Percentiles rank a stretch among this genome's conserved stretches.
Conservation (phyloP, 2,797 vertebrate genomes). For the Dendrocincla fuliginosa region DNA sequence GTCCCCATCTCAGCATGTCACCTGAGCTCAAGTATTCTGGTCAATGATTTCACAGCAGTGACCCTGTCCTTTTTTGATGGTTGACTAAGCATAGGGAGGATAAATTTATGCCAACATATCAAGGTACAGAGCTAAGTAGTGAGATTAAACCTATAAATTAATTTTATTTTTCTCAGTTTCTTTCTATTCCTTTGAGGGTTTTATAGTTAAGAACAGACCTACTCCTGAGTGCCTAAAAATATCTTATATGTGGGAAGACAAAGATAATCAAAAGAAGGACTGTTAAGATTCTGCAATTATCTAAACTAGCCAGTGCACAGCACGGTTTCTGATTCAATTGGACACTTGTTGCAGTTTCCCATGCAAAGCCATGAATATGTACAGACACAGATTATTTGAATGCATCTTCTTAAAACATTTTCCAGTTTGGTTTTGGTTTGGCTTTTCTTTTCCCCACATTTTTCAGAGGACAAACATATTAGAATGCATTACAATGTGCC, state of each 20-base stretch:
- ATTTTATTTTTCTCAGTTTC: neutral
- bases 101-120: neutral
- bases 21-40: neutral
- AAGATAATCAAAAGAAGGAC: neutral
- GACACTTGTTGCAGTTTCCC: neutral
- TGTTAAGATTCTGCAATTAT: neutral
- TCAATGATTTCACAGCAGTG: neutral
- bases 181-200: neutral
- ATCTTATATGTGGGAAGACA: neutral
- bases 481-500: neutral
- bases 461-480: neutral
- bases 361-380: neutral
- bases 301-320: neutral
- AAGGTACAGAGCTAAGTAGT: neutral
- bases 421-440: neutral
- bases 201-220: neutral
- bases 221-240: slow-evolving; percentile 20
- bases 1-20: neutral
- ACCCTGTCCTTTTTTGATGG: neutral
- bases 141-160: neutral
- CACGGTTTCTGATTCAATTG: neutral
- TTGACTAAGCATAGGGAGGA: neutral
- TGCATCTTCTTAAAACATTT: neutral
- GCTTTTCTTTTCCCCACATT: neutral
- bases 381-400: neutral